Base-by-base conservation (phyloP, 2,888 invertebrate species). In the Pandemis corylana region DNA sequence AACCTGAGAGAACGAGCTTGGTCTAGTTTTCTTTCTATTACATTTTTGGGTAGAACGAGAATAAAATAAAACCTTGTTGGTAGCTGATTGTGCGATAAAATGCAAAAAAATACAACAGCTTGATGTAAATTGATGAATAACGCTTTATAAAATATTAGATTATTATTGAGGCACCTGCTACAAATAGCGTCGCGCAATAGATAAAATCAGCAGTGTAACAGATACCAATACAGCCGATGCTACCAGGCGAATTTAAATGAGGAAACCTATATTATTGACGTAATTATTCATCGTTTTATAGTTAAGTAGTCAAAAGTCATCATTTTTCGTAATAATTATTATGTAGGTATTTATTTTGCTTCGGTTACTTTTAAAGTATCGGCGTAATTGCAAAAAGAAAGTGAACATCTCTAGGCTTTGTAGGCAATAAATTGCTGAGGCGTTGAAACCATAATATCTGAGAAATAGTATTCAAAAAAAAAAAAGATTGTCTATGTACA, bases 401-500 rank as follows among this genome's bases (percentile, higher is more conserved):
- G 49, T 49, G 49, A 49, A 49, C 12, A 49, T 49, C 10, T 12
- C 49, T 36, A 49, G 49, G 49, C 49, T 49, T 2, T 49, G 49
- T 49, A 36, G 28, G 28, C 28, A 49, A 49, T 49, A 49, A 49
- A 49, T 4, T 49, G 28, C 28, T 9, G n/a, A 41, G 41, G 42
- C 51, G 28, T 42, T 67, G 59, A 62, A 9, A 62, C 7, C 12
- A 44, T 51, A 44, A 67, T 62, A 61, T 62, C 41, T 62, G n/a
- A 36, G 49, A 67, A 68, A 62, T 36, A 13, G 46, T 41, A 42
- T 61, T 68, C 62, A 6, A 46, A 68, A 63, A 68, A 68, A 68
- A 72, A 68, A 68, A 15, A 61, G 42, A 41, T 64, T 59, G 59
- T 49, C 49, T 59, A 72, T 68, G 59, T 46, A 68, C 59, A 68